These are phyloP conservation scores for Potorous gilbertii DNA, from an alignment of 2,797 vertebrate genomes.

Conservation along the genomic window DNA sequence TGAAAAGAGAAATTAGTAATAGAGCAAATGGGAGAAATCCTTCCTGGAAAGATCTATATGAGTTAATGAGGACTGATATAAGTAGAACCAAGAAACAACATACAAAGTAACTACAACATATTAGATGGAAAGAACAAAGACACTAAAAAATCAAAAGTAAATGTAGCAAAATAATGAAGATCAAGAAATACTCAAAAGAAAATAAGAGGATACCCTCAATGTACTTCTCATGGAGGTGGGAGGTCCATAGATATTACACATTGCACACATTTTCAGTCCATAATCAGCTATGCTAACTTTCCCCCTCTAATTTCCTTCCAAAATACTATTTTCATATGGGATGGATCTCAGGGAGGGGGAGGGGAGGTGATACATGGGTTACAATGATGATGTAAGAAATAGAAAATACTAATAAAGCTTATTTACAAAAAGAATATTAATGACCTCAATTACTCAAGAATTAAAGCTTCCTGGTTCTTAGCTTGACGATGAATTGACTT, in stretches of 20 bases:
- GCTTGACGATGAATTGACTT: background rate
- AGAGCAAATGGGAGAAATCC: background rate
- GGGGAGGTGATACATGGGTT: accelerated
- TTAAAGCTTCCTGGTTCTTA: background rate
- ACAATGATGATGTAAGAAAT: background rate
- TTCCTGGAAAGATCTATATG: background rate
- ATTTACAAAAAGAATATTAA: background rate
- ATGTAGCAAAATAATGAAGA: background rate
- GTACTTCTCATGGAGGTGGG: background rate
- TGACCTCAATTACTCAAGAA: background rate
- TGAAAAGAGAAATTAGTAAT: background rate
- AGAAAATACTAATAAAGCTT: background rate
- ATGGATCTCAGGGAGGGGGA: background rate
- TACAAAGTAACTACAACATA: background rate
- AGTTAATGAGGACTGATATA: accelerated
- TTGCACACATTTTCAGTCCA: background rate
- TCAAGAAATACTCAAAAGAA: background rate
- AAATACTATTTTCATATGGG: background rate
- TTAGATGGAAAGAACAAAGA: background rate
- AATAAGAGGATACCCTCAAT: no score
- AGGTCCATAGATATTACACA: background rate
- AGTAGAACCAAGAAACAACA: background rate
- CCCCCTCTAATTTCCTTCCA: background rate
- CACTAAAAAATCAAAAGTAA: background rate
- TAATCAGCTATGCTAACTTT: background rate